Evolutionary conservation across 1,140 invertebrate species (phyloP).

Genomic region (Drosophila nannoptera): DNA sequence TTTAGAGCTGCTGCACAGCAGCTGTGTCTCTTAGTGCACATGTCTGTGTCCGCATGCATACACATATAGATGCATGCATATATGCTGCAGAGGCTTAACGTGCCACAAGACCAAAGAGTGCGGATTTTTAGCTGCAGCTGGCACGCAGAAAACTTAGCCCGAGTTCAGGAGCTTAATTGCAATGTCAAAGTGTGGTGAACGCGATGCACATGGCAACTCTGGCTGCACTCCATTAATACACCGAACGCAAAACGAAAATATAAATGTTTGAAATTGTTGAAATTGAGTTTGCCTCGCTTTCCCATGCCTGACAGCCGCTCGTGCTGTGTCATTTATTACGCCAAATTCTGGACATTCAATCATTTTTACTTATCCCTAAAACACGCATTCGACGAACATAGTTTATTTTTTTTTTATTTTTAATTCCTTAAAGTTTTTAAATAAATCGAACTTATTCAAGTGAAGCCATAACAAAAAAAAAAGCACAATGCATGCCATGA

Average conservation of each 20-base stretch:
- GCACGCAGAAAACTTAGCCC: conserved; percentile 26
- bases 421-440: not conserved
- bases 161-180: not conserved
- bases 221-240: not conserved
- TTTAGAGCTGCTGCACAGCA: conserved; percentile 48
- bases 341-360: too few relatives aligned
- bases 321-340: too few relatives aligned
- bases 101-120: conserved; percentile 42
- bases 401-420: not conserved
- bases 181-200: not conserved
- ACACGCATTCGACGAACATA: too few relatives aligned
- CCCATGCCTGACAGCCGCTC: too few relatives aligned
- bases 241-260: not conserved
- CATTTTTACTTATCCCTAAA: too few relatives aligned
- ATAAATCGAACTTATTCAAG: not conserved
- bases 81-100: conserved; percentile 58
- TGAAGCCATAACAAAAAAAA: not conserved
- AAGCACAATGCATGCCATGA: not conserved
- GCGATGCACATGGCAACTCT: not conserved
- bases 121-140: conserved; percentile 19
- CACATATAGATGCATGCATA: conserved; percentile 6
- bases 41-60: too few relatives aligned
- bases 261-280: too few relatives aligned
- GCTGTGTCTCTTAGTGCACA: conserved; percentile 53
- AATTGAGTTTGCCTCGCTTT: too few relatives aligned